Evolutionary conservation across 2,888 invertebrate species (phyloP), one percentile per base, ranked within the genome.

Genomic region (Galerucella pusilla): DNA sequence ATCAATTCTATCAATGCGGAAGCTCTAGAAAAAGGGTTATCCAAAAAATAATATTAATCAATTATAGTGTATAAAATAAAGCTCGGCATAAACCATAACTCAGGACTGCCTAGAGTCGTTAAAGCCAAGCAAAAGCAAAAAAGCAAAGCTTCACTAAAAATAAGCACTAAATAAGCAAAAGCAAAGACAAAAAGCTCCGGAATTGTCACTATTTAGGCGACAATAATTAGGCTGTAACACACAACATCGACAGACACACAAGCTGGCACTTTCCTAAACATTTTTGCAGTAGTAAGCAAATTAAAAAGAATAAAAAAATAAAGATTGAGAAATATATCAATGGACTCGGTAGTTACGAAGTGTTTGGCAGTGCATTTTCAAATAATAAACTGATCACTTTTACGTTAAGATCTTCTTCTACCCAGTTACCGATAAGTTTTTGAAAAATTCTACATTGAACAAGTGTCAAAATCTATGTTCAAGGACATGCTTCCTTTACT

Each of bases 21-120:
- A 86, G 86, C 87, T 86, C 86, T 85, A 86, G 85, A 86, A 83
- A 84, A 86, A 86, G 88, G 87, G 87, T 88, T 87, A 87, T 87
- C 87, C 87, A 88, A 87, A 85, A 71, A 82, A 80, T 80, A 72
- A 72, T 78, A 76, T 69, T 79, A 76, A 57, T 57, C 3, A 57
- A 57, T 20, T 10, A 57, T 57, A 57, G 11, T 57, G 67, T 72
- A 67, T 74, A 70, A 81, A 79, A 82, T 75, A 82, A 83, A 83
- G 84, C 84, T 85, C 81, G 83, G 84, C 85, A 83, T 71, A 75
- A 85, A 42, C 35, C 83, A 84, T 80, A 83, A 84, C 84, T 74
- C 74, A 64, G 78, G 80, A 81, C 83, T 83, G 82, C 82, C 84
- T 85, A 85, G 79, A 78, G 78, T 75, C 73, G 76, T 68, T 75